Percentiles rank a stretch among this genome's conserved stretches.
Conservation (phyloP, 2,113 vertebrate genomes). For the Mastomys natalensis region DNA sequence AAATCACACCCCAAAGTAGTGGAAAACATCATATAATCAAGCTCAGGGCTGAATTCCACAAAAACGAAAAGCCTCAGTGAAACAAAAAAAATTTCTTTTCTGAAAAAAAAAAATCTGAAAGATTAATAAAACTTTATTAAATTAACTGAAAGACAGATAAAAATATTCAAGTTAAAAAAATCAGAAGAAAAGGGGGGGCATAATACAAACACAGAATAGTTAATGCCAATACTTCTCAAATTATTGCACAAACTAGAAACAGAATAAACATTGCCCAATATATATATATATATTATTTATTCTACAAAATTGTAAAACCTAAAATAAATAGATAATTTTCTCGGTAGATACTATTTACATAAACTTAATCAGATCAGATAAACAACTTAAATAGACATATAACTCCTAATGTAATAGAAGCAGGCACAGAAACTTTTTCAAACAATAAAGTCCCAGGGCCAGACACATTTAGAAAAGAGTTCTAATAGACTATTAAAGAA, state of each 20-base stretch:
- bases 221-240: too few relatives aligned
- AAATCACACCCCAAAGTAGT: background rate
- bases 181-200: background rate
- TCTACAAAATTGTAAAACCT: background rate
- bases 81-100: background rate
- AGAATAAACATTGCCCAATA: too few relatives aligned
- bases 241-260: too few relatives aligned
- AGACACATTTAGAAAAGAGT: too few relatives aligned
- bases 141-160: background rate
- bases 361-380: background rate
- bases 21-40: background rate
- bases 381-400: background rate
- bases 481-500: too few relatives aligned
- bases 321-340: background rate
- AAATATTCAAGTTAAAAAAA: background rate
- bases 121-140: background rate
- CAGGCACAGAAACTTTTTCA: background rate
- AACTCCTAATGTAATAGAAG: background rate
- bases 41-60: background rate
- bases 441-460: too few relatives aligned
- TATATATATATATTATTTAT: background rate
- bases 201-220: background rate
- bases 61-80: background rate
- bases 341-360: background rate
- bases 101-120: background rate